Conservation (phyloP, 2,888 invertebrate genomes). For the Hypena proboscidalis region DNA sequence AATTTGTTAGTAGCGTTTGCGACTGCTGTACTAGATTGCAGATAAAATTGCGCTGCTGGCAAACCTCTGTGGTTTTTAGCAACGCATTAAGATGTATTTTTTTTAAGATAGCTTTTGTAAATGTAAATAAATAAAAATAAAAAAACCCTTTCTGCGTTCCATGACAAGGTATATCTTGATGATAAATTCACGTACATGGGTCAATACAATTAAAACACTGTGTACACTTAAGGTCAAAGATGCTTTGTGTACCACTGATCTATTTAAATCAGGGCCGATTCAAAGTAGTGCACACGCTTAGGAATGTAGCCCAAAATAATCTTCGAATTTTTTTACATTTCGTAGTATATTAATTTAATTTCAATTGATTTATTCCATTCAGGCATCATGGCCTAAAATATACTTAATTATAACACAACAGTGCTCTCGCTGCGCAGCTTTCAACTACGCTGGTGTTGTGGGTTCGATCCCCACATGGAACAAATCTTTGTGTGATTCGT, state of each 20-base stretch:
- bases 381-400: too few species aligned
- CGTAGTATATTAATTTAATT: too few species aligned
- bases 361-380: too few species aligned
- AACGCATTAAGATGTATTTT: background rate
- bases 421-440: too few species aligned
- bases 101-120: background rate
- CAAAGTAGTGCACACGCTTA: conserved; percentile 12
- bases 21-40: too few species aligned
- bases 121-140: background rate
- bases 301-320: conserved; percentile 9
- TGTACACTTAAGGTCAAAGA: conserved; percentile 18
- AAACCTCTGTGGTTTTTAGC: too few species aligned
- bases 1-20: too few species aligned
- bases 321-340: background rate
- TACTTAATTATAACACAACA: too few species aligned
- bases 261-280: conserved; percentile 27
- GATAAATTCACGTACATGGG: conserved; percentile 23
- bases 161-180: conserved; percentile 28
- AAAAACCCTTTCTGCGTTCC: conserved; percentile 27
- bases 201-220: conserved; percentile 34
- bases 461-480: too few species aligned
- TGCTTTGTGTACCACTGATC: conserved; percentile 17
- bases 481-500: too few species aligned
- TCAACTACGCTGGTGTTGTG: too few species aligned
- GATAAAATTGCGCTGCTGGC: too few species aligned